Conservation (phyloP, 1,140 invertebrate genomes). For the Tribolium castaneum region DNA sequence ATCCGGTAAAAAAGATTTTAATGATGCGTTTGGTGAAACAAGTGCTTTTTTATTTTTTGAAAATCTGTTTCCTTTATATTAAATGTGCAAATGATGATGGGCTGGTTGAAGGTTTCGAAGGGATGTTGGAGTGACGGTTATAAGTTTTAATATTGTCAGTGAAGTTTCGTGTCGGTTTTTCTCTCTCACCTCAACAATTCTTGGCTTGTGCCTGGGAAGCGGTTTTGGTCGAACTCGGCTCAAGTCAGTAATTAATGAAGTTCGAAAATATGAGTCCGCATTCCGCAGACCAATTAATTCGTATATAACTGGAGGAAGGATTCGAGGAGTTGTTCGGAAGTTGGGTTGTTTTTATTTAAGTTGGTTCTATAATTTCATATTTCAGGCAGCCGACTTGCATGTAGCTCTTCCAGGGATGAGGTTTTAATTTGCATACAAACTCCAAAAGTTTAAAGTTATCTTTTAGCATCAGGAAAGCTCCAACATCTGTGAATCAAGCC, state of each 20-base stretch:
- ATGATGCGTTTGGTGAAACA: no score
- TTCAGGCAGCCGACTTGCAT: constrained; percentile 48
- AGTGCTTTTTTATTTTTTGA: no score
- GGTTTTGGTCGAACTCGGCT: constrained; percentile 3
- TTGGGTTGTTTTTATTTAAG: constrained; percentile 53
- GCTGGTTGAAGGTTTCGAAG: no score
- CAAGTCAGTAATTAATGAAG: constrained; percentile 45
- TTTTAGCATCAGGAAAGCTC: constrained; percentile 44
- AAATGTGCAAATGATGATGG: no score
- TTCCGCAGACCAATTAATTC: constrained; percentile 45
- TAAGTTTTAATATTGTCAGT: background rate
- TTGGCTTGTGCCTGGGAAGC: background rate
- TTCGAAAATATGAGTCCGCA: constrained; percentile 36
- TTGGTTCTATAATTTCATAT: constrained; percentile 53
- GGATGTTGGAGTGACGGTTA: no score
- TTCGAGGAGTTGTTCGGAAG: constrained; percentile 35
- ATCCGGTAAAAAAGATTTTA: no score
- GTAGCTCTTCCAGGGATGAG: constrained; percentile 45
- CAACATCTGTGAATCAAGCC: constrained; percentile 54
- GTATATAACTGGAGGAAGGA: constrained; percentile 17
- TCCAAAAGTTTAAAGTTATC: constrained; percentile 56
- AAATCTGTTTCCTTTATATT: no score
- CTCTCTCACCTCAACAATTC: constrained; percentile 5
- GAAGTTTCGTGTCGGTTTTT: constrained; percentile 24
- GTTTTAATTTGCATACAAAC: constrained; percentile 60